phyloP scores from a whole-genome alignment of 2,797 vertebrate species.

The Danio albolineatus region DNA sequence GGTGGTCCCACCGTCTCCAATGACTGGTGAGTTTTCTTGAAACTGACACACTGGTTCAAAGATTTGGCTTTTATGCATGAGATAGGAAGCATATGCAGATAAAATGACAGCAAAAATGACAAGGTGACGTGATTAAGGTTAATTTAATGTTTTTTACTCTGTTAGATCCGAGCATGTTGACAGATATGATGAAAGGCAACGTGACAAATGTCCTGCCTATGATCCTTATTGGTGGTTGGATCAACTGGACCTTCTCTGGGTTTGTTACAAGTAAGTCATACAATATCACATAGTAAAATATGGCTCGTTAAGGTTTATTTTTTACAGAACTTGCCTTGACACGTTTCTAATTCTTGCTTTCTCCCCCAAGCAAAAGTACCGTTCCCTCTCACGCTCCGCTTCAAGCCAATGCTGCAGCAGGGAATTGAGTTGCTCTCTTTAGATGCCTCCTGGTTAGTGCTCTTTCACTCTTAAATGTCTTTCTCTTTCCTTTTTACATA shows the following conservation, averaged over 20 bases:
- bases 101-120: background rate
- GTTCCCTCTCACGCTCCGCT: constrained; percentile 95
- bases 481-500: background rate
- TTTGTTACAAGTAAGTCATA: constrained; percentile 94
- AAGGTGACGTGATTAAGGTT: background rate
- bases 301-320: background rate
- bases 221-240: constrained; percentile 99
- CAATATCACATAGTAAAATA: background rate
- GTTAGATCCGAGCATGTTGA: constrained; percentile 97
- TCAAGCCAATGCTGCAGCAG: constrained; percentile 99
- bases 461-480: background rate
- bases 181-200: constrained; percentile 99
- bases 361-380: constrained; percentile 91
- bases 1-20: constrained; percentile 96
- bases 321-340: background rate
- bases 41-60: too few relatives aligned
- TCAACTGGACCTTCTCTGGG: constrained; percentile 99
- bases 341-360: background rate
- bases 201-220: constrained; percentile 98
- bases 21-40: constrained; percentile 86
- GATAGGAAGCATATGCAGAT: too few relatives aligned
- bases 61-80: background rate
- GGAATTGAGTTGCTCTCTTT: constrained; percentile 97
- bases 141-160: constrained; percentile 44
- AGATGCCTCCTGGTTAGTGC: constrained; percentile 95